Evolutionary conservation across 2,113 vertebrate species (phyloP).

Genomic region (Odocoileus virginianus): DNA sequence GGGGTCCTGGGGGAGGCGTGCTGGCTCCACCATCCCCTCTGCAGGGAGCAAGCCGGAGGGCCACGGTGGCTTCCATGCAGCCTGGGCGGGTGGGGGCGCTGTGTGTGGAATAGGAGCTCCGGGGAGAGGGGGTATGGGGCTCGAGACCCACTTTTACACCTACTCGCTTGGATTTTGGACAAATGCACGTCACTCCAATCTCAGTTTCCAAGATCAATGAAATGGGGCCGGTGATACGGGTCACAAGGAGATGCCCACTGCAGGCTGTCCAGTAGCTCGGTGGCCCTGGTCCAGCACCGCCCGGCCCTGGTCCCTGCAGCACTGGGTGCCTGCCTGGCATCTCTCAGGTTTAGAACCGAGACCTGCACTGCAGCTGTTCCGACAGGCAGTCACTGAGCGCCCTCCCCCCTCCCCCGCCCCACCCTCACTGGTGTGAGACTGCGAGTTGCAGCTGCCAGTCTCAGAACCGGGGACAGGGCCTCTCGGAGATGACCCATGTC

Average conservation of each 20-base stretch:
- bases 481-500: not conserved
- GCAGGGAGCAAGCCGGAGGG: not conserved
- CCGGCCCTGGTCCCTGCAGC: rapidly evolving
- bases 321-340: not conserved
- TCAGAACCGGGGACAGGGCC: not conserved
- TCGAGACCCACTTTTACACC: not conserved
- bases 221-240: rapidly evolving
- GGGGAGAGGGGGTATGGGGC: rapidly evolving
- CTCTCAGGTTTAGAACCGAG: not conserved
- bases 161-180: not conserved
- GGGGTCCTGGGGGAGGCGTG: rapidly evolving
- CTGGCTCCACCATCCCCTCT: not conserved
- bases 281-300: not conserved
- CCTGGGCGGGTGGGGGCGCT: not conserved
- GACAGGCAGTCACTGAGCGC: not conserved
- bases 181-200: not conserved
- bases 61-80: not conserved
- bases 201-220: not conserved
- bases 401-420: rapidly evolving
- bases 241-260: not conserved
- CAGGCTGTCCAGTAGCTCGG: not conserved
- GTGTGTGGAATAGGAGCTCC: not conserved
- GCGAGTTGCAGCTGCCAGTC: too few species aligned
- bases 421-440: not conserved
- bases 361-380: not conserved